Evolutionary conservation across 2,113 vertebrate species (phyloP).

Genomic region (Protobothrops mucrosquamatus): DNA sequence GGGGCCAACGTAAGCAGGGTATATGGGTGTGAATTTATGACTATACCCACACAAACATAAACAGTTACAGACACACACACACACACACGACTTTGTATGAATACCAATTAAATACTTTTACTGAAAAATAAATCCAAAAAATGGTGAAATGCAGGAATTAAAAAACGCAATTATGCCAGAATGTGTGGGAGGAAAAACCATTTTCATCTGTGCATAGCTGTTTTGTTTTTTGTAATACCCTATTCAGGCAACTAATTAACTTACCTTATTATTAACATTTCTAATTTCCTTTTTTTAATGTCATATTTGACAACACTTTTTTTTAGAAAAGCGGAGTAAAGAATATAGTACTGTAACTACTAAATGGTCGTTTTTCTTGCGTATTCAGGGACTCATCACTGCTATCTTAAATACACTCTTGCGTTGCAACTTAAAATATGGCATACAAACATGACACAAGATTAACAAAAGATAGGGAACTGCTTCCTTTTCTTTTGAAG

Average conservation of each 20-base stretch:
- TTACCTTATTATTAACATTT: not conserved
- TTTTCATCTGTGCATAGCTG: not conserved
- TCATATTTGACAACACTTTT: not conserved
- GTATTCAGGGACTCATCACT: not conserved
- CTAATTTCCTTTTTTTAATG: not conserved
- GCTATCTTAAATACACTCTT: not conserved
- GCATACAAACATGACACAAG: not conserved
- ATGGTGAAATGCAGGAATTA: not conserved
- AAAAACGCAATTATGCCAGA: not conserved
- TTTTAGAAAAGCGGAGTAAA: not conserved
- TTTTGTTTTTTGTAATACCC: not conserved
- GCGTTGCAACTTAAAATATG: not conserved
- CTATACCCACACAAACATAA: not conserved
- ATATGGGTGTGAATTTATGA: not conserved
- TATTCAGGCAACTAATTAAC: not conserved
- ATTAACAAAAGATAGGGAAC: not conserved
- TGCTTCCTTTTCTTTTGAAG: not conserved
- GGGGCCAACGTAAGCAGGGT: not conserved
- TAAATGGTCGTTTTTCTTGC: not conserved
- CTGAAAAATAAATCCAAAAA: not conserved
- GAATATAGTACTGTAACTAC: not conserved
- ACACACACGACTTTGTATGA: not conserved
- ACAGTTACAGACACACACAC: not conserved
- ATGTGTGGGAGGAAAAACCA: not conserved
- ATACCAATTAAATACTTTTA: not conserved